Percentiles rank a stretch among this genome's conserved stretches.
phyloP scores from a whole-genome alignment of 2,888 invertebrate genomes.

The Acrocera orbiculus region DNA sequence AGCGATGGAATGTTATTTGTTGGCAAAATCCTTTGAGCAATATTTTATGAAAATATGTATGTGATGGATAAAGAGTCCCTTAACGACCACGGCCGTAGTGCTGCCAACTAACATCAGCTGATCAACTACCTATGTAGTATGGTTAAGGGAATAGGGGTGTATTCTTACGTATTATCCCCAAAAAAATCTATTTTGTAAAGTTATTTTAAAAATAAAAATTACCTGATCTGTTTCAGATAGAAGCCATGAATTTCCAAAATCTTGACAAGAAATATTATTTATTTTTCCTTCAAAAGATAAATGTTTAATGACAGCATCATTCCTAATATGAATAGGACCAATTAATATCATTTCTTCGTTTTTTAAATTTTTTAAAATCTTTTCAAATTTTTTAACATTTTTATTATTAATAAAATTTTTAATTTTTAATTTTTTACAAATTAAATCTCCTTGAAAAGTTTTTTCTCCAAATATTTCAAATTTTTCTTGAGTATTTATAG shows the following conservation, averaged over 20 bases:
- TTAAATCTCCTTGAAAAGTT: constrained; percentile 21
- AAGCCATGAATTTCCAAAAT: constrained; percentile 31
- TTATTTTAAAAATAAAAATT: background rate
- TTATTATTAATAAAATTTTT: constrained; percentile 19
- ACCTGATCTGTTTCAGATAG: constrained; percentile 23
- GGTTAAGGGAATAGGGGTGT: too few species aligned
- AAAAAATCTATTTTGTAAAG: background rate
- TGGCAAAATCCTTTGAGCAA: too few species aligned
- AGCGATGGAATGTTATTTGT: too few species aligned
- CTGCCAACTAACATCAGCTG: too few species aligned
- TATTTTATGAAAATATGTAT: too few species aligned
- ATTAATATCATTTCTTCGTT: constrained; percentile 23
- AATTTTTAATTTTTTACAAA: constrained; percentile 26
- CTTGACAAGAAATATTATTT: constrained; percentile 27
- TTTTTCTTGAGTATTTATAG: background rate
- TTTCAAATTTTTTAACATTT: constrained; percentile 17
- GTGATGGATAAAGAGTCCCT: too few species aligned
- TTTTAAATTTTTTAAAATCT: constrained; percentile 18
- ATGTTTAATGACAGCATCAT: constrained; percentile 23
- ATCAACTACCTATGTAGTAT: too few species aligned
- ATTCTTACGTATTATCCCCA: constrained; percentile 9
- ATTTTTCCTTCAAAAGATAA: constrained; percentile 28
- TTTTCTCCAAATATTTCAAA: constrained; percentile 1
- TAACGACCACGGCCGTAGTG: too few species aligned
- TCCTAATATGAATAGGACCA: constrained; percentile 20